Conservation (phyloP, 2,888 invertebrate species). For the Alentia gelatinosa region DNA sequence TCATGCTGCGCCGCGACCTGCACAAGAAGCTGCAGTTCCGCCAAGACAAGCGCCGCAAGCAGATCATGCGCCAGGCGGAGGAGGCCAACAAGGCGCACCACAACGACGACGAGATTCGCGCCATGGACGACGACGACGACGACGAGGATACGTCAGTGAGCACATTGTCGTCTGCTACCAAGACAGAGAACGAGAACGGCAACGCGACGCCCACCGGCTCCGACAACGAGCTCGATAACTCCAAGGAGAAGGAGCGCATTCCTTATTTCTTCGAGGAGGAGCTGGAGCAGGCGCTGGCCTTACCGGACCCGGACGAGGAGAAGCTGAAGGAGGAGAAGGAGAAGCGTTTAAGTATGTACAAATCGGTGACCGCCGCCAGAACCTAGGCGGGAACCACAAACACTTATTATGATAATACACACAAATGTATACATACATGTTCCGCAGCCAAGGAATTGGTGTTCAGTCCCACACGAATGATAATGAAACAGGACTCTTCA, state of each 20-base stretch:
- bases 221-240: background rate
- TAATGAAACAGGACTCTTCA: background rate
- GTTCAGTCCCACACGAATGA: background rate
- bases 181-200: slow-evolving; percentile 28
- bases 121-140: slow-evolving; percentile 43
- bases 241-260: slow-evolving; percentile 14
- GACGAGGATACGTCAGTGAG: slow-evolving; percentile 36
- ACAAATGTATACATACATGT: background rate
- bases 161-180: slow-evolving; percentile 9
- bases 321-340: background rate
- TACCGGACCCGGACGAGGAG: background rate
- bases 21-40: background rate
- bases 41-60: slow-evolving; percentile 21
- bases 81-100: background rate
- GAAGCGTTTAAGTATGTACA: slow-evolving; percentile 13
- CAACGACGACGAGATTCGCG: slow-evolving; percentile 23
- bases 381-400: background rate
- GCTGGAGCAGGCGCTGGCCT: slow-evolving; percentile 4
- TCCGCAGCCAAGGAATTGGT: background rate
- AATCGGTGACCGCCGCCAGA: background rate
- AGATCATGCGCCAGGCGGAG: slow-evolving; percentile 39
- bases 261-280: slow-evolving; percentile 41
- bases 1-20: background rate
- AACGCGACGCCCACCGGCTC: background rate
- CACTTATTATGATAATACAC: background rate